phyloP scores from a whole-genome alignment of 2,888 invertebrate genomes.

The Ormyrus pomaceus region DNA sequence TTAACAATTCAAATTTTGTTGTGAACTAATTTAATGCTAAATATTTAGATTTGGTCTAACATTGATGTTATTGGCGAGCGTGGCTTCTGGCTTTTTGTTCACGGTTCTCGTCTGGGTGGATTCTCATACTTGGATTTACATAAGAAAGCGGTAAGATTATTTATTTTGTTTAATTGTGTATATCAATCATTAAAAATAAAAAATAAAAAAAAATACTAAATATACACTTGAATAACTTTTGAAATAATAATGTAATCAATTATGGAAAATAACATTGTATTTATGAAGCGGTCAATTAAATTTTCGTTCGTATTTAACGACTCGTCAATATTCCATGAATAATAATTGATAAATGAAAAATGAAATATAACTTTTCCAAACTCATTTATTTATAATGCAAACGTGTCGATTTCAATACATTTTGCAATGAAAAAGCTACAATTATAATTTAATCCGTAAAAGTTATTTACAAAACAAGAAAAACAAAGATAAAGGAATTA shows the following conservation, averaged over 20 bases:
- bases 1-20: neutral
- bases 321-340: too few species aligned
- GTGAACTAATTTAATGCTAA: neutral
- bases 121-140: constrained; percentile 98
- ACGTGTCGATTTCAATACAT: too few species aligned
- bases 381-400: too few species aligned
- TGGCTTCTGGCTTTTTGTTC: constrained; percentile 91
- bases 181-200: neutral
- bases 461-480: too few species aligned
- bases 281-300: neutral
- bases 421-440: too few species aligned
- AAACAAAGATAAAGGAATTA: too few species aligned
- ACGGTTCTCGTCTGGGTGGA: constrained; percentile 96
- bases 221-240: neutral
- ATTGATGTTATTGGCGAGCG: constrained; percentile 90
- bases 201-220: neutral
- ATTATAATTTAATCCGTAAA: too few species aligned
- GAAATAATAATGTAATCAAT: neutral
- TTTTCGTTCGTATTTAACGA: too few species aligned
- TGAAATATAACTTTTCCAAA: too few species aligned
- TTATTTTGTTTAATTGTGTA: neutral
- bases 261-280: neutral
- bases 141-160: constrained; percentile 87
- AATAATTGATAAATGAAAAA: too few species aligned
- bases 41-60: constrained; percentile 81